Evolutionary conservation across 2,888 invertebrate genomes (phyloP).

Genomic region (Papilio gigon): DNA sequence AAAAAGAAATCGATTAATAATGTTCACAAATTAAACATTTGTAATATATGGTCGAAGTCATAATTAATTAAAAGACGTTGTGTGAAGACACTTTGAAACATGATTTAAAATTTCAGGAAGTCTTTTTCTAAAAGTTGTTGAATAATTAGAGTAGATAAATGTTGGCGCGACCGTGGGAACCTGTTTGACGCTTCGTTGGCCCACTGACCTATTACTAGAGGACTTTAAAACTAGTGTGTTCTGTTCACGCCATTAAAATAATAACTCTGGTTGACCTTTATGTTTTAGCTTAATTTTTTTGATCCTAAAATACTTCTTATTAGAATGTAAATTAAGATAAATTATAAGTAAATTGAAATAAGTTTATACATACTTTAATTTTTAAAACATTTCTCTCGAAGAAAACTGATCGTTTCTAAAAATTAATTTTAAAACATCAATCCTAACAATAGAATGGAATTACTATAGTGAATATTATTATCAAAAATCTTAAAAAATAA

Average conservation of each 20-base stretch:
- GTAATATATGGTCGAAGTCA: too few species aligned
- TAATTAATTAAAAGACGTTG: neutral
- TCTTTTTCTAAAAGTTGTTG: conserved; percentile 5
- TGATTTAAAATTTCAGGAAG: conserved; percentile 26
- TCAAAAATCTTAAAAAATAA: too few species aligned
- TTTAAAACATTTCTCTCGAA: too few species aligned
- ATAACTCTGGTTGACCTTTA: conserved; percentile 33
- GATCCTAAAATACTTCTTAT: neutral
- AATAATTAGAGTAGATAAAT: conserved; percentile 23
- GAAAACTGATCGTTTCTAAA: too few species aligned
- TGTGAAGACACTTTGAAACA: neutral
- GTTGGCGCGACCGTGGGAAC: conserved; percentile 26
- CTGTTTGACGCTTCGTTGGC: conserved; percentile 33
- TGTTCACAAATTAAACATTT: too few species aligned
- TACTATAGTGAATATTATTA: too few species aligned
- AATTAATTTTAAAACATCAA: too few species aligned
- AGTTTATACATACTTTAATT: too few species aligned
- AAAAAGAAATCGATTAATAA: too few species aligned
- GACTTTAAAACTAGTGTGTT: conserved; percentile 26
- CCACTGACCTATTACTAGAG: conserved; percentile 39
- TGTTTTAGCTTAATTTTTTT: neutral
- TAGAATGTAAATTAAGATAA: neutral
- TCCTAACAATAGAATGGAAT: too few species aligned
- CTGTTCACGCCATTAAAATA: conserved; percentile 20
- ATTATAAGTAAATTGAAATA: neutral